A percentile compares a stretch with the other conserved stretches of the same genome.
These are phyloP conservation scores for Himalopsyche japonica DNA, from an alignment of 2,888 invertebrate species.

Conservation along the genomic window DNA sequence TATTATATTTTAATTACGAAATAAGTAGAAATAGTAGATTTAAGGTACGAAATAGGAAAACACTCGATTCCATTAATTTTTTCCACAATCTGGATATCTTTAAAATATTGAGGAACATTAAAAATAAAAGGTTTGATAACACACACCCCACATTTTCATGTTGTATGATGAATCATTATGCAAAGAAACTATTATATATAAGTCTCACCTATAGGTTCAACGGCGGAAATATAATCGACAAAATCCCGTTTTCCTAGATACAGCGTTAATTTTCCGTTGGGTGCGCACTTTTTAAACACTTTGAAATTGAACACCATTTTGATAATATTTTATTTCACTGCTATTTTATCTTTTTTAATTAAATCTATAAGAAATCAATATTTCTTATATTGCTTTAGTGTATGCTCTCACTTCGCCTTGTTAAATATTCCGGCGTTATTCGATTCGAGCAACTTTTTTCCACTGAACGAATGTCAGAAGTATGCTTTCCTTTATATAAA, in stretches of 20 bases:
- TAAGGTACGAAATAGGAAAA: too few relatives aligned
- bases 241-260: conserved; percentile 88
- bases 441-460: not conserved
- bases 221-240: conserved; percentile 82
- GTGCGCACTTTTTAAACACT: conserved; percentile 88
- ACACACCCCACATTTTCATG: too few relatives aligned
- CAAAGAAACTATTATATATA: not conserved
- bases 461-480: conserved; percentile 16
- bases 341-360: not conserved
- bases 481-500: conserved; percentile 33
- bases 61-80: too few relatives aligned
- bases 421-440: not conserved
- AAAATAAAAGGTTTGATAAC: too few relatives aligned
- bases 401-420: not conserved
- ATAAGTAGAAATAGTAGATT: too few relatives aligned
- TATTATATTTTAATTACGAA: too few relatives aligned
- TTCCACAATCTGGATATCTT: too few relatives aligned
- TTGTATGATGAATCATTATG: too few relatives aligned
- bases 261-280: conserved; percentile 83
- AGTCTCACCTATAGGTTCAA: conserved; percentile 82
- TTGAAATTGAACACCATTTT: conserved; percentile 89
- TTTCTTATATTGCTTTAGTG: not conserved
- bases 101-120: too few relatives aligned
- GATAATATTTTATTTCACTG: conserved; percentile 14
- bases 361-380: not conserved